These are phyloP conservation scores for Mixornis gularis DNA, from an alignment of 2,113 vertebrate genomes.

Conservation along the genomic window DNA sequence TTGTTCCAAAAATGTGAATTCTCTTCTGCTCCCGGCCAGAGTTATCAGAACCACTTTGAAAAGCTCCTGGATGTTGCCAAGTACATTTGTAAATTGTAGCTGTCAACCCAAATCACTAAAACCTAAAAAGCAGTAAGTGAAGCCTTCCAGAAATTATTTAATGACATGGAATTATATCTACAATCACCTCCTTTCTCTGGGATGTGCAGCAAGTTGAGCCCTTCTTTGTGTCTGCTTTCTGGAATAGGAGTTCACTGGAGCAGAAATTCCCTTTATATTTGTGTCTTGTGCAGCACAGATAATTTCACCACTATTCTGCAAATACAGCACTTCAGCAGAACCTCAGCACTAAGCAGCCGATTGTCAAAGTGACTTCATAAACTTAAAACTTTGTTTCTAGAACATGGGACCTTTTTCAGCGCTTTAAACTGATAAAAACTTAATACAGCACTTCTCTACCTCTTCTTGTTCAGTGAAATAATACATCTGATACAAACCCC, in stretches of 20 bases:
- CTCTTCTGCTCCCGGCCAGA: background rate
- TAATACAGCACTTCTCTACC: background rate
- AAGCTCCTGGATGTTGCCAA: background rate
- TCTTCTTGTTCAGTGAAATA: background rate
- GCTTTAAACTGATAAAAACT: background rate
- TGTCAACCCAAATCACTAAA: background rate
- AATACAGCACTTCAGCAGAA: background rate
- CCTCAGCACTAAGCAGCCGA: background rate
- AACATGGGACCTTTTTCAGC: background rate
- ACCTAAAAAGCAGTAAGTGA: background rate
- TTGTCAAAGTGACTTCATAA: background rate
- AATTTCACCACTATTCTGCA: background rate
- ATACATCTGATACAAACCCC: background rate
- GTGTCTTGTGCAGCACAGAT: background rate
- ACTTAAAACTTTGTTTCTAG: background rate
- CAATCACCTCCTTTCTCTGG: background rate
- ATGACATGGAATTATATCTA: background rate
- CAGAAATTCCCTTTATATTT: background rate
- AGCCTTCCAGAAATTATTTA: background rate
- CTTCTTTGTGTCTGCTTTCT: background rate
- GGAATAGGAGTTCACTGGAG: background rate
- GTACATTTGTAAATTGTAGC: background rate
- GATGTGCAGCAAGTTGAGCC: background rate
- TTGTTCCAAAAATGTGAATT: background rate
- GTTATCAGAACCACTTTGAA: background rate